A percentile compares a stretch with the other conserved stretches of the same genome.
phyloP scores from a whole-genome alignment of 2,797 vertebrate genomes.

The Pogoniulus pusillus region DNA sequence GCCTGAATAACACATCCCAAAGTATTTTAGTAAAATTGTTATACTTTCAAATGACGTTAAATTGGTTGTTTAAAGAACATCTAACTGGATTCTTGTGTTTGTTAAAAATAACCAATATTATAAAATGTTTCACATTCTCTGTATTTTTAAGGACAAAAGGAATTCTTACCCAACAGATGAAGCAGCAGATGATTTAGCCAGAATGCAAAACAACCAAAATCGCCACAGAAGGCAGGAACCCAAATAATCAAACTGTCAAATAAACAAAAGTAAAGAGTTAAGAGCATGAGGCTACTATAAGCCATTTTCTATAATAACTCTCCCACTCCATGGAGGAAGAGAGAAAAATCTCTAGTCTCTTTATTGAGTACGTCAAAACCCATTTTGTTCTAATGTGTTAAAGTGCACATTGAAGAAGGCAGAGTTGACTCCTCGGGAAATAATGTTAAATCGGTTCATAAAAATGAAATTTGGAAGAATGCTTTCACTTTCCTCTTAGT shows the following conservation, averaged over 20 bases:
- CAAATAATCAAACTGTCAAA: conserved; percentile 59
- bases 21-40: neutral
- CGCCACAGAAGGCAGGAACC: conserved; percentile 18
- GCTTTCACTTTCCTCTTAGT: conserved; percentile 67
- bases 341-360: conserved; percentile 43
- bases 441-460: conserved; percentile 71
- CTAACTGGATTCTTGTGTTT: neutral
- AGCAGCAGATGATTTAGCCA: conserved; percentile 1
- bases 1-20: neutral
- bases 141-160: conserved; percentile 9
- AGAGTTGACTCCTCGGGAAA: conserved; percentile 74
- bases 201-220: conserved; percentile 13
- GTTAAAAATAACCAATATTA: neutral
- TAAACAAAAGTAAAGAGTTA: conserved; percentile 60
- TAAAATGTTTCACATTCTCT: neutral
- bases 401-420: conserved; percentile 64
- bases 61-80: neutral
- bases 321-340: conserved; percentile 43
- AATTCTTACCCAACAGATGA: neutral
- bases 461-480: conserved; percentile 69
- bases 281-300: conserved; percentile 49
- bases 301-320: conserved; percentile 59
- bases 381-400: conserved; percentile 68
- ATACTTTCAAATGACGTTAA: neutral
- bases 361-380: conserved; percentile 53